Evolutionary conservation across 2,797 vertebrate species (phyloP).

Genomic region (Strix occidentalis): DNA sequence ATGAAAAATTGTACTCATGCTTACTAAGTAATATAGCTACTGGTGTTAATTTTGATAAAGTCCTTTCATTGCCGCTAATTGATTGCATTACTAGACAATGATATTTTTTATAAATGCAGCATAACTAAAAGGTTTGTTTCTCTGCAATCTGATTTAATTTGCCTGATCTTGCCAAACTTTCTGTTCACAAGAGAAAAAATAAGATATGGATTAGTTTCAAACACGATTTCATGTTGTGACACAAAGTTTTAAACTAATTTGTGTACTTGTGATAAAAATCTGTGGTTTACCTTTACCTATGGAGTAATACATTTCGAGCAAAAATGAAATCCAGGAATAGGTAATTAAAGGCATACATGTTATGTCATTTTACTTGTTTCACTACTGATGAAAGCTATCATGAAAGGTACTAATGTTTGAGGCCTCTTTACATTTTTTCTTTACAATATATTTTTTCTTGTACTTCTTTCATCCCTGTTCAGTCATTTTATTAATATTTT

Average conservation of each 20-base stretch:
- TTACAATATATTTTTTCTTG: neutral
- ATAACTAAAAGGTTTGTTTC: neutral
- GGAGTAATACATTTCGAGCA: neutral
- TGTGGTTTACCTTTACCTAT: neutral
- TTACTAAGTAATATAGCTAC: neutral
- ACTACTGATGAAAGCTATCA: neutral
- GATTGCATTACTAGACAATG: neutral
- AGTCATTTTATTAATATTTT: neutral
- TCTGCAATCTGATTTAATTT: neutral
- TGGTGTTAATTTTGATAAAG: neutral
- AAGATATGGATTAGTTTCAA: neutral
- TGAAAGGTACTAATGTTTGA: neutral
- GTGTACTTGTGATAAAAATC: neutral
- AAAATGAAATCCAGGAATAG: neutral
- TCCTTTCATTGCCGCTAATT: neutral
- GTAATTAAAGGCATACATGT: neutral
- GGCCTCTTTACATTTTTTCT: neutral
- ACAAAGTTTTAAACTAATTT: neutral
- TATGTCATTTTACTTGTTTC: neutral
- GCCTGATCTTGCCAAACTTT: neutral
- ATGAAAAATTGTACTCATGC: neutral
- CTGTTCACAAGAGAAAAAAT: neutral
- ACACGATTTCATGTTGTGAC: neutral
- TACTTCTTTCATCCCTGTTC: neutral
- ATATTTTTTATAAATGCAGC: neutral